Evolutionary conservation across 1,140 invertebrate species (phyloP).

Genomic region (Akabosia matsudoensis): DNA sequence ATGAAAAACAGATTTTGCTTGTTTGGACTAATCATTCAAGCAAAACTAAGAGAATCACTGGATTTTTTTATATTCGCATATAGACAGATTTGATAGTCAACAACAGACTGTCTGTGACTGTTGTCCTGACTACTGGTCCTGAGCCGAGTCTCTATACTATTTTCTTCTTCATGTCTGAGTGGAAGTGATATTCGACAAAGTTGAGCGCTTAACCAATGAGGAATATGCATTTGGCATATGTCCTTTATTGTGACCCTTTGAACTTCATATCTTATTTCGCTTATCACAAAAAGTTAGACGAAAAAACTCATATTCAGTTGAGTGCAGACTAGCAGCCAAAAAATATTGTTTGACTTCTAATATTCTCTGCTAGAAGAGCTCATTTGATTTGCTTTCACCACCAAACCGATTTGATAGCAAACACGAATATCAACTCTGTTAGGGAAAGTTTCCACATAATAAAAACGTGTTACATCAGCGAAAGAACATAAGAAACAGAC

Average conservation of each 20-base stretch:
- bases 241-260: conserved; percentile 18
- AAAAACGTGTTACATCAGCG: conserved; percentile 10
- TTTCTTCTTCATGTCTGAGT: conserved; percentile 4
- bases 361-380: not conserved
- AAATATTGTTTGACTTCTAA: not conserved
- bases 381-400: not conserved
- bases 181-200: not conserved
- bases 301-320: not conserved
- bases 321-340: not conserved
- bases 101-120: conserved; percentile 6
- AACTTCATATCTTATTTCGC: not conserved
- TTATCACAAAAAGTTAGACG: not conserved
- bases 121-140: not conserved
- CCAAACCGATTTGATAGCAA: not conserved
- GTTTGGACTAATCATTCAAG: conserved; percentile 10
- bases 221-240: not conserved
- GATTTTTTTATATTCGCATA: too few relatives aligned
- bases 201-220: not conserved
- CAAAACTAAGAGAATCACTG: not conserved
- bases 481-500: conserved; percentile 14
- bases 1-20: not conserved
- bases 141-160: not conserved
- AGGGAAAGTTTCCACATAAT: conserved; percentile 1
- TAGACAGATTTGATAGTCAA: not conserved
- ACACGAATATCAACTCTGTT: not conserved